These are phyloP conservation scores for Nanger granti DNA, from an alignment of 2,113 vertebrate species.

Conservation along the genomic window DNA sequence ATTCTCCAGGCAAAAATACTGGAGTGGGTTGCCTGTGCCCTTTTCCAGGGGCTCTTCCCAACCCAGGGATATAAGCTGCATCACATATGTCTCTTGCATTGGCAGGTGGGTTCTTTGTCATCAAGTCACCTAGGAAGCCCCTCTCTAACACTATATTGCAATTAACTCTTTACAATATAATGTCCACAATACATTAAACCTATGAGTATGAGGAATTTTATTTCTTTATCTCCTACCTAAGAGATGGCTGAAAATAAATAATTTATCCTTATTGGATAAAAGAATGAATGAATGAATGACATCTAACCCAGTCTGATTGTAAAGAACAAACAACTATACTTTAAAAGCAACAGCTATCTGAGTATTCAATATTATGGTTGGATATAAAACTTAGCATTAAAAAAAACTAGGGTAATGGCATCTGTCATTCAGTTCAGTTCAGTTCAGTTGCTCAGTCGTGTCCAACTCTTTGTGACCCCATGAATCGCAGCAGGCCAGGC, in stretches of 20 bases:
- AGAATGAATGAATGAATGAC: neutral
- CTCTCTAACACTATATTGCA: neutral
- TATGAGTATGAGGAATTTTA: neutral
- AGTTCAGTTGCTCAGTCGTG: no score
- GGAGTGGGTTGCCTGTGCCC: neutral
- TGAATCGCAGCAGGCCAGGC: no score
- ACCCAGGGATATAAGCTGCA: neutral
- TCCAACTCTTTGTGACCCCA: no score
- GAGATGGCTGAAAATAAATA: neutral
- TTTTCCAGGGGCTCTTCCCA: neutral
- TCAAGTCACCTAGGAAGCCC: neutral
- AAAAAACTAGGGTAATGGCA: neutral
- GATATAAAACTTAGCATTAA: neutral
- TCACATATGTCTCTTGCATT: neutral
- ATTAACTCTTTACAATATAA: neutral
- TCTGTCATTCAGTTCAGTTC: neutral
- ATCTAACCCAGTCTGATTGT: neutral
- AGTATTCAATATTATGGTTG: neutral
- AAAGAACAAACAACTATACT: neutral
- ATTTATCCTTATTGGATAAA: neutral
- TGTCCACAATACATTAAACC: neutral
- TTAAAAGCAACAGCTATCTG: neutral
- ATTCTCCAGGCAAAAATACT: neutral
- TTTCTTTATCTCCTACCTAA: neutral
- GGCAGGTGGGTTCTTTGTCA: neutral